A percentile compares a stretch with the other conserved stretches of the same genome.
Evolutionary conservation across 2,888 invertebrate genomes (phyloP).

Genomic region (Tachina lurida): DNA sequence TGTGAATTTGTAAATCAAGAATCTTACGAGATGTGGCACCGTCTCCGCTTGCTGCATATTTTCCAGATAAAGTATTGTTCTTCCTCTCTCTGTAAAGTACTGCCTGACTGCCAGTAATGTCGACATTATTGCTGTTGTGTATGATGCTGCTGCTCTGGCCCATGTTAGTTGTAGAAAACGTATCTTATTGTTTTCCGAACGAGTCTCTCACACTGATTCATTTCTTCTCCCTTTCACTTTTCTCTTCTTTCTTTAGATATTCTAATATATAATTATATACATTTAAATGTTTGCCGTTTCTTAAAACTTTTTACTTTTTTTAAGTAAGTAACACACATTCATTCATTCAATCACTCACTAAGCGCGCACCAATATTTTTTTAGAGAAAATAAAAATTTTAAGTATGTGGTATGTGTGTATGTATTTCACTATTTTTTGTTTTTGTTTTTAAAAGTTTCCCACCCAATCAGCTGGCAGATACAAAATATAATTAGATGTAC

Average conservation of each 20-base stretch:
- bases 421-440: no score
- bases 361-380: not conserved
- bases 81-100: constrained; percentile 60
- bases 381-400: no score
- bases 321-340: constrained; percentile 1
- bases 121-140: constrained; percentile 53
- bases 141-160: constrained; percentile 62
- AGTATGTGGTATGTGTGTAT: no score
- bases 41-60: constrained; percentile 32
- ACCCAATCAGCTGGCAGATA: no score
- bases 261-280: not conserved
- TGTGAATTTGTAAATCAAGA: constrained; percentile 41
- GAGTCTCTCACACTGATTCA: constrained; percentile 47
- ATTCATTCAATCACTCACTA: constrained; percentile 16
- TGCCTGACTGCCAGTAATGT: constrained; percentile 56
- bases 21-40: constrained; percentile 37
- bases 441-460: not conserved
- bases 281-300: not conserved
- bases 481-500: not conserved
- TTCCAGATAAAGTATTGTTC: constrained; percentile 58
- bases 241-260: constrained; percentile 4
- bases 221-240: constrained; percentile 49
- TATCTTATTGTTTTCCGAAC: constrained; percentile 49
- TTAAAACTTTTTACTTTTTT: constrained; percentile 18
- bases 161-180: constrained; percentile 64